Base-by-base conservation (phyloP, 2,797 vertebrate species). In the Trachurus trachurus region DNA sequence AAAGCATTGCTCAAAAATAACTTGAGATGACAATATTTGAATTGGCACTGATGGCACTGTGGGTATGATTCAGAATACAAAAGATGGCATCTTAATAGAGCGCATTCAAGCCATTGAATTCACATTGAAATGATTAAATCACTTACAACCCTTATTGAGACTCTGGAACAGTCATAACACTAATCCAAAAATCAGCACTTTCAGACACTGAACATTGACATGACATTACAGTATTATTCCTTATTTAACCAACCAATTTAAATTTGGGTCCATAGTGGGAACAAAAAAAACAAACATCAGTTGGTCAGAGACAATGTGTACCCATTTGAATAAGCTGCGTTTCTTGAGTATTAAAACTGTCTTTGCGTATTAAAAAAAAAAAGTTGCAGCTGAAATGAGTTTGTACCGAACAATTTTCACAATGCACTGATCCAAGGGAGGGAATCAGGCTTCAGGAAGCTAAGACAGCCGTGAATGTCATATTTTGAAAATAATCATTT, bases 21-120 rank as follows among this genome's bases (percentile, higher is more conserved):
- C 71, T 89, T 87, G 90, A 93, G 90, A 93, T 93, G 91, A 91
- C 79, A 78, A 83, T 77, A 88, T 92, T 85, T 70, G 86, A 88
- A 81, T 80, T 60, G 76, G 86, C 79, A 85, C 61, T 65, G 71
- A 87, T 82, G 87, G 93, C 90, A 92, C 91, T 92, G 90, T 80
- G 88, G 88, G 66, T 74, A 79, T 78, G 76, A 81, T 67, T 85
- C 54, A 64, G 75, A 87, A 81, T 89, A 92, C 47, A 90, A 92
- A 92, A 83, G 70, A 78, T 85, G 81, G 85, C 84, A 68, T 84
- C 73, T 26, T 78, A 71, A 64, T 78, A 71, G 66, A 87, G 71
- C 50, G 42, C 76, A 37, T 76, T 88, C 81, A 92, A 90, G 92
- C 89, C 87, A 86, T 78, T 74, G 66, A 78, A 76, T 91, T 91